Base-by-base conservation (phyloP, 1,140 invertebrate species). In the Tribolium madens region DNA sequence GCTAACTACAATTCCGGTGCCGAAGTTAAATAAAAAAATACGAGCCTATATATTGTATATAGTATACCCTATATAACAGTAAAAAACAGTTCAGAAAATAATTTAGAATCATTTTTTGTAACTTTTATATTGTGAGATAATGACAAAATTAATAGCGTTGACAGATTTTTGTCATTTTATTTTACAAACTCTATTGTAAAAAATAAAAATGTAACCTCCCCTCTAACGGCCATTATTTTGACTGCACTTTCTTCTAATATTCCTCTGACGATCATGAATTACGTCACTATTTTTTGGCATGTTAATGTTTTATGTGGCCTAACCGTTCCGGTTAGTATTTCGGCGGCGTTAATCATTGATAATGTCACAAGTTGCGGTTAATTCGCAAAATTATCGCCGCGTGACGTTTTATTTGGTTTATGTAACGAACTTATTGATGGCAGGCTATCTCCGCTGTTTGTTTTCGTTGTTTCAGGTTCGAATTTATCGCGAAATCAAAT, bases 361-460 rank as follows among this genome's bases (percentile, higher is more conserved):
- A 64, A 64, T 64, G 57, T 33, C 57, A 64, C 26, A 18, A 31
- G 26, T 64, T 33, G 57, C 26, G 26, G 57, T 64, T 64, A 64
- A 64, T 64, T 64, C 57, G 57, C 12, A 33, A 64, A 33, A 64
- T 64, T 18, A 64, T 64, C 57, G 26, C 10, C 31, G 52, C 52
- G 57, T 64, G 57, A 64, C 57, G 57, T 64, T 64, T 64, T 64
- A 64, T 64, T 64, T 14, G 57, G 57, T 64, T 64, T 64, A 64
- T 64, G 57, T 64, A 64, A 64, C 57, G 57, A 64, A 64, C 57
- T 64, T 64, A 64, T 64, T 64, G 57, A 64, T 64, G 57, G 21
- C 26, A 33, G 57, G 18, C 57, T 31, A 12, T 26, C 31, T 64
- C 57, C 57, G 57, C 10, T 64, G 57, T 64, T 64, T 64, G 57